Percentiles rank a stretch among this genome's conserved stretches.
Evolutionary conservation across 2,888 invertebrate genomes (phyloP).

Genomic region (Dastarcus helophoroides): DNA sequence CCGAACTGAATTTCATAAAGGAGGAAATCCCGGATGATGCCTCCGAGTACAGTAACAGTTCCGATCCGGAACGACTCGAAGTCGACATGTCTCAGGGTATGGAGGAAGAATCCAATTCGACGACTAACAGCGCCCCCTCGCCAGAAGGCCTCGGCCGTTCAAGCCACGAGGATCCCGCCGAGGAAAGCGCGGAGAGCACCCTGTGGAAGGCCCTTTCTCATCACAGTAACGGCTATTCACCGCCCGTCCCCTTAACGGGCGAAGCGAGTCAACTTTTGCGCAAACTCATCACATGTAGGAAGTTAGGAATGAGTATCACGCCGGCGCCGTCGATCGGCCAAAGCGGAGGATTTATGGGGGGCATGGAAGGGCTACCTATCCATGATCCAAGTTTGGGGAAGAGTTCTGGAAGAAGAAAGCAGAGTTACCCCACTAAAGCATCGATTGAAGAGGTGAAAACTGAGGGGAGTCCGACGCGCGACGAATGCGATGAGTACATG

Average conservation of each 20-base stretch:
- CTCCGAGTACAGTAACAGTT: conserved; percentile 53
- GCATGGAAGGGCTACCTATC: not conserved
- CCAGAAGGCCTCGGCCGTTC: conserved; percentile 37
- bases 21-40: conserved; percentile 29
- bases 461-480: conserved; percentile 19
- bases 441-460: conserved; percentile 20
- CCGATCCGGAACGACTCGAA: conserved; percentile 63
- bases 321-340: conserved; percentile 3
- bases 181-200: conserved; percentile 30
- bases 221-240: conserved; percentile 43
- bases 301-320: conserved; percentile 50
- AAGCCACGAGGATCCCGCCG: conserved; percentile 19
- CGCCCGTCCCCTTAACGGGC: conserved; percentile 40
- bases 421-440: conserved; percentile 68
- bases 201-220: conserved; percentile 48
- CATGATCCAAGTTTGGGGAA: not conserved
- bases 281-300: conserved; percentile 65
- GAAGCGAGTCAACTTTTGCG: conserved; percentile 66
- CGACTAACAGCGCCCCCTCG: conserved; percentile 31
- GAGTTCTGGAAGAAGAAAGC: conserved; percentile 62
- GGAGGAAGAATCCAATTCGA: conserved; percentile 35
- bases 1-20: conserved; percentile 34
- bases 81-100: conserved; percentile 50
- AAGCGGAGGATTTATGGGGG: conserved; percentile 2
- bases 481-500: conserved; percentile 23